Conservation (phyloP, 2,888 invertebrate species). For the Oeneis ivallda region DNA sequence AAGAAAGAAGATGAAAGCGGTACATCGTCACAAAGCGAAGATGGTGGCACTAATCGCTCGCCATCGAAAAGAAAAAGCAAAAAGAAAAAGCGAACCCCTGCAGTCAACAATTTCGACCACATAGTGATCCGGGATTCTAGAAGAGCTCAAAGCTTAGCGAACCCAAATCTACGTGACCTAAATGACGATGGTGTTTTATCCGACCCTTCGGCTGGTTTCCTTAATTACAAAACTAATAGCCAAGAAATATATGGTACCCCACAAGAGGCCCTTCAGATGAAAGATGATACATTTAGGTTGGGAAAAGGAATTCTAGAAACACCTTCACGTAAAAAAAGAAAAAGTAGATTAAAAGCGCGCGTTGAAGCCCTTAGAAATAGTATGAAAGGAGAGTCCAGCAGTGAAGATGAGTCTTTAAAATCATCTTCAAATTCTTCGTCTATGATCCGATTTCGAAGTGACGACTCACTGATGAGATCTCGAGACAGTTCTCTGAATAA, state of each 20-base stretch:
- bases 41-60: constrained; percentile 68
- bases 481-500: constrained; percentile 83
- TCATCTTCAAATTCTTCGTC: constrained; percentile 83
- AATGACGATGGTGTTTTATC: constrained; percentile 81
- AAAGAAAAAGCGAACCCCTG: constrained; percentile 79
- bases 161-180: constrained; percentile 61
- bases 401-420: constrained; percentile 86
- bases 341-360: constrained; percentile 84
- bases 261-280: constrained; percentile 66
- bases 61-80: constrained; percentile 71
- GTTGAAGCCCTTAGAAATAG: constrained; percentile 85
- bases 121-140: constrained; percentile 82
- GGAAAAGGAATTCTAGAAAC: constrained; percentile 77
- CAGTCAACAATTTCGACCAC: constrained; percentile 84
- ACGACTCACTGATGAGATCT: constrained; percentile 84
- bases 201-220: constrained; percentile 80
- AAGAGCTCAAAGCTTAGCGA: constrained; percentile 75
- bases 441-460: constrained; percentile 85
- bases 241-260: constrained; percentile 63
- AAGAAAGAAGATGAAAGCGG: constrained; percentile 85
- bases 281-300: constrained; percentile 67
- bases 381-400: constrained; percentile 84
- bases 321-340: constrained; percentile 77
- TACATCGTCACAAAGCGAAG: constrained; percentile 79
- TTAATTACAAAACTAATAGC: constrained; percentile 67